Evolutionary conservation across 2,888 invertebrate genomes (phyloP), one percentile per base, ranked within the genome.

Genomic region (Gibbula magus): DNA sequence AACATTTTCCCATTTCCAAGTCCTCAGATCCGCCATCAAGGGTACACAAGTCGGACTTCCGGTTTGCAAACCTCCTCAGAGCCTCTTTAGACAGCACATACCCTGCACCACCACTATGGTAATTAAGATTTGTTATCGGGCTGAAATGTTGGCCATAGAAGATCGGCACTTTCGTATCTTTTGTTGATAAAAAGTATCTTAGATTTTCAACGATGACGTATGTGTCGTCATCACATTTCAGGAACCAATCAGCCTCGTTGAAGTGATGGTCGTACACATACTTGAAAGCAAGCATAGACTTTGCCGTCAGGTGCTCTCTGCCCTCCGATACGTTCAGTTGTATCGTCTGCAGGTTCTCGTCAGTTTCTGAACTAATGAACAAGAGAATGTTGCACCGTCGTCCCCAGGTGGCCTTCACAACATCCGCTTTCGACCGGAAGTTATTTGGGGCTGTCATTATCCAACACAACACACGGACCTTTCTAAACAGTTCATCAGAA

Each of bases 161-260:
- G 18, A 98, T 94, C 0, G 98, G 96, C 0, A 96, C 95, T 20
- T 80, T 74, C 7, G 84, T 81, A 56, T 86, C 80, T 89, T 97
- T 95, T 0, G 95, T 95, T n/a, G 96, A 95, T 29, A 99, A 93
- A 67, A 90, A 86, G 75, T 86, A 85, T 10, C 88, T 82, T 61
- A 99, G 94, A 93, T 99, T 99, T 93, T 99, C 99, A 70, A 99
- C 95, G 54, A 99, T 95, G 61, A 99, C 97, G 93, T 97, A 99
- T 94, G 99, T 99, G 91, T 99, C 99, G 92, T 99, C 99, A 89
- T 99, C 99, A n/a, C 99, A 99, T 93, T 99, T 99, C 89, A 98
- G 94, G 92, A 99, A 99, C 98, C 98, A 98, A 93, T 99, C 98
- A 1, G 96, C 97, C 79, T 98, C 95, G 87, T 97, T 94, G 79